Base-by-base conservation (phyloP, 1,140 invertebrate species). In the Drosophila burlai region DNA sequence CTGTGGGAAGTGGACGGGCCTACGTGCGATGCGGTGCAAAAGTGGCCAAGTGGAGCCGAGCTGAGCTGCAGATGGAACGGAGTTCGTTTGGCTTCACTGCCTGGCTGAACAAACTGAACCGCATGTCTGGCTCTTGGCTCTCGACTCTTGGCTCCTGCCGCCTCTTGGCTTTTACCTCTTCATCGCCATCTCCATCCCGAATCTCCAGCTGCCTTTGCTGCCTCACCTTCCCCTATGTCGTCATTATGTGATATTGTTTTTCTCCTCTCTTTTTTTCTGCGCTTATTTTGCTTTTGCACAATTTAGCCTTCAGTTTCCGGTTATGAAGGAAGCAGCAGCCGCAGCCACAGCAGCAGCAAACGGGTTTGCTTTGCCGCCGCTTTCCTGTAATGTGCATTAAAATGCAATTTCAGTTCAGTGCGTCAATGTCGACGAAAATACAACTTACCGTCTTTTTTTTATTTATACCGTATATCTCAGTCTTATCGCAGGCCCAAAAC, bases 291-390 rank as follows among this genome's bases (percentile, higher is more conserved):
- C 75, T 79, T 89, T 85, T 85, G 61, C 72, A 89, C 79, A 76
- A 73, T 90, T 84, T 90, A 91, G 85, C 85, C 85, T 90, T 90
- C 85, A 90, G 86, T 90, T 90, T 90, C 85, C 85, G 85, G 85
- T 90, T 90, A 90, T 90, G 79, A 90, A 90, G 85, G 85, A 90
- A 90, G 76, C 79, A 81, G 76, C 79, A 90, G 52, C 49, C 49
- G n/a, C 52, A 54, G 47, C 15, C 11, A 16, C 47, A 29, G 47
- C 49, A 29, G 47, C 26, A 52, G 54, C 54, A 55, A 55, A 55
- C 54, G 54, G 54, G 54, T 55, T 55, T 55, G 54, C 8, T 15
- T 24, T 55, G 54, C 31, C 13, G 29, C 64, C 69, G 71, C 83
- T 85, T 80, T 71, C 59, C 65, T 82, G 72, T 54, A 74, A 65